Evolutionary conservation across 2,888 invertebrate species (phyloP).

Genomic region (Rhogogaster chlorosoma): DNA sequence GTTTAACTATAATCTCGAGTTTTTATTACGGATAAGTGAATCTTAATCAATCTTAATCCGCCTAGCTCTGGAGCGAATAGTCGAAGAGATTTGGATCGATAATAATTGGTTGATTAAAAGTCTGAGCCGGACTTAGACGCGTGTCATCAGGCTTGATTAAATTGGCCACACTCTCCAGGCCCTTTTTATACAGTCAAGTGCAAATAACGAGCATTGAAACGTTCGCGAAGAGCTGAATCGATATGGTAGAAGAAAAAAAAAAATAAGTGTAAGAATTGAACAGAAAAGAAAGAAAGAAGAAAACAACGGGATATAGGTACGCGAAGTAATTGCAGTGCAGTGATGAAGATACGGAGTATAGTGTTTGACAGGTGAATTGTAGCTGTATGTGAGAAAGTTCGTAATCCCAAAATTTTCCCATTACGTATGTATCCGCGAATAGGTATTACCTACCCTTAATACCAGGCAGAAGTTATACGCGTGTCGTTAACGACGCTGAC

Average conservation of each 20-base stretch:
- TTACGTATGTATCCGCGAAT: background rate
- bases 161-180: background rate
- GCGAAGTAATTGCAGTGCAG: background rate
- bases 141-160: constrained; percentile 12
- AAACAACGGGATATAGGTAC: too few species aligned
- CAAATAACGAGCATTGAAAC: background rate
- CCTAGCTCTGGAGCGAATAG: background rate
- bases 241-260: background rate
- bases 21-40: background rate
- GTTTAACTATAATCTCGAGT: background rate
- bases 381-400: background rate
- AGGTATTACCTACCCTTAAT: background rate
- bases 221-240: background rate
- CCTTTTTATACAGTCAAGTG: background rate
- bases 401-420: background rate
- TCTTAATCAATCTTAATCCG: background rate
- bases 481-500: constrained; percentile 28
- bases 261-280: background rate
- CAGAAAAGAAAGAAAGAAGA: background rate
- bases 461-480: background rate
- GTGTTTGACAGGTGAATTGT: background rate
- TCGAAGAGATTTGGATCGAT: constrained; percentile 18
- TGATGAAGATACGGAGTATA: background rate
- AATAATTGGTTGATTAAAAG: background rate
- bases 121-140: background rate